Base-by-base conservation (phyloP, 2,888 invertebrate genomes). In the Aricia artaxerxes region DNA sequence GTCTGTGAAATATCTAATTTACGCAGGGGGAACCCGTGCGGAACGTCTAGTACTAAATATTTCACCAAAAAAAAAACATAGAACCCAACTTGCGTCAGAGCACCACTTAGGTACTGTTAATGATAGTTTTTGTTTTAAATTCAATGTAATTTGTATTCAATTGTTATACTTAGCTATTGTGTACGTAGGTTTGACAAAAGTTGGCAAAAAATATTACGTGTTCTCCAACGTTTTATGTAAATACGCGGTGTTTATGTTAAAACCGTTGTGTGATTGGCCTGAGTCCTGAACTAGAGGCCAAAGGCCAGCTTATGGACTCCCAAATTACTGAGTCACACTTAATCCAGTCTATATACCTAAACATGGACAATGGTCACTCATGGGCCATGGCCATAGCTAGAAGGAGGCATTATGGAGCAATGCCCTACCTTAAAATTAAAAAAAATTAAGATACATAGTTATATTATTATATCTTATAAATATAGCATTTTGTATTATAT, bases 131-230 rank as follows among this genome's bases (percentile, higher is more conserved):
- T 76, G 57, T 76, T 76, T 53, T 31, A 53, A 57, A 53, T 75
- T 75, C 75, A 76, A 76, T 76, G 76, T 76, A 76, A 76, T 76
- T 57, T 76, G 57, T 76, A 76, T 76, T 76, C 57, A 76, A 76
- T 76, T 76, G 76, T 76, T 76, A 76, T 53, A 53, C 76, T 53
- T 49, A 7, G 53, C 57, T 76, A 57, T 76, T 76, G 76, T 76
- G 53, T 69, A 69, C 76, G 76, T 31, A 53, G 13, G 13, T 76
- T 76, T 53, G 31, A 75, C 44, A 75, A 75, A 44, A 24, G 44
- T 49, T 24, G 44, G 75, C 49, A 44, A 44, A 73, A 73, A 44
- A 49, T 75, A 49, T 75, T 75, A 75, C 75, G 73, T 73, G n/a
- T 44, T 44, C 73, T 9, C 44, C n/a, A 44, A 44, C n/a, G n/a